Conservation (phyloP, 2,888 invertebrate genomes). For the Cantharis lateralis region DNA sequence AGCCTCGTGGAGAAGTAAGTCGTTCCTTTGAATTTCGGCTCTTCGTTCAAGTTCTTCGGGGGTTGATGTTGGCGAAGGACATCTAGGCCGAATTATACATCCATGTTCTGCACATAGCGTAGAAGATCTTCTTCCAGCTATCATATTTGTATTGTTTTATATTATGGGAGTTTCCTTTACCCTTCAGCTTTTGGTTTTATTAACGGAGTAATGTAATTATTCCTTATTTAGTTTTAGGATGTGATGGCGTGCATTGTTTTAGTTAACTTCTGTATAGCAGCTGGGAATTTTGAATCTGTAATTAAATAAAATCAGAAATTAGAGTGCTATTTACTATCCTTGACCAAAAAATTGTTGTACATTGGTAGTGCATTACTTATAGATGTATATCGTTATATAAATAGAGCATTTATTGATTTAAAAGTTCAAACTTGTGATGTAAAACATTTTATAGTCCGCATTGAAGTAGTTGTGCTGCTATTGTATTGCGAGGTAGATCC, state of each 20-base stretch:
- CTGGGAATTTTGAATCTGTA: neutral
- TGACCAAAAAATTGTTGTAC: neutral
- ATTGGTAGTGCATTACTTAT: neutral
- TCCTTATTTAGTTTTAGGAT: neutral
- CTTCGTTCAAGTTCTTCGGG: conserved; percentile 55
- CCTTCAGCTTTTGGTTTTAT: neutral
- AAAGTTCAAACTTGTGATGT: neutral
- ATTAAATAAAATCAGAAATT: neutral
- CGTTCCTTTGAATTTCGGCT: conserved; percentile 67
- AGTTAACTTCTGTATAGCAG: neutral
- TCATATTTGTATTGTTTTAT: neutral
- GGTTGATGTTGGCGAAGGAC: conserved; percentile 48
- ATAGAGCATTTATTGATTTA: neutral
- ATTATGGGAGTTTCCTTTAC: neutral
- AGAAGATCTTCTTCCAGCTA: neutral
- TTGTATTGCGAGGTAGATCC: neutral
- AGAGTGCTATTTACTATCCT: neutral
- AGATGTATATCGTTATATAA: neutral
- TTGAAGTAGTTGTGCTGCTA: neutral
- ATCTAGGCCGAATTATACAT: conserved; percentile 31
- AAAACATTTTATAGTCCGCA: neutral
- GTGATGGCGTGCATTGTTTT: neutral
- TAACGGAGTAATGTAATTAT: neutral
- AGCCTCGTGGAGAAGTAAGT: conserved; percentile 72
- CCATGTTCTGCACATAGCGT: conserved; percentile 19